Evolutionary conservation across 2,113 vertebrate genomes (phyloP).

Genomic region (Gnathonemus longibarbis): DNA sequence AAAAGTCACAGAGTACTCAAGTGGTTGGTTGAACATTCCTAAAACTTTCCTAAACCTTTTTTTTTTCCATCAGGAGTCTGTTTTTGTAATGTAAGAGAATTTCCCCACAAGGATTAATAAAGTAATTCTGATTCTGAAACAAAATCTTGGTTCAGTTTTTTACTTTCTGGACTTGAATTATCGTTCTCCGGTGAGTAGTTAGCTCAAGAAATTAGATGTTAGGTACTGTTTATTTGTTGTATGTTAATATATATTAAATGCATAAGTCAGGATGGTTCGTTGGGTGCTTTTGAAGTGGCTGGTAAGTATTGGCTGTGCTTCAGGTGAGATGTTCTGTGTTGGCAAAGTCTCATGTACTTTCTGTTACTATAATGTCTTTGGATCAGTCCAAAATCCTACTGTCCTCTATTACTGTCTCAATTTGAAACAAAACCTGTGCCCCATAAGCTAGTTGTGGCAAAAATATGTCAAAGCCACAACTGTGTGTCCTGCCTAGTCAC

Average conservation of each 20-base stretch:
- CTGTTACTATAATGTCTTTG: not conserved
- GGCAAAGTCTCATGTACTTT: not conserved
- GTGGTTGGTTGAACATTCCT: not conserved
- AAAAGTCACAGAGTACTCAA: not conserved
- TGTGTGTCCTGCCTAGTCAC: not conserved
- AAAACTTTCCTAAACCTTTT: no score
- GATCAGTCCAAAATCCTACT: not conserved
- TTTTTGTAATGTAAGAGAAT: no score
- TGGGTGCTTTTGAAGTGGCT: not conserved
- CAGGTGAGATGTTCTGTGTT: not conserved
- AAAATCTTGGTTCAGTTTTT: not conserved
- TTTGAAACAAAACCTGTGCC: not conserved
- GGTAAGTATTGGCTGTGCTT: not conserved
- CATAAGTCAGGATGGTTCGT: not conserved
- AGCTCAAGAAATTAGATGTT: not conserved
- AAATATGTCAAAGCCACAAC: not conserved
- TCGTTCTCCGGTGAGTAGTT: not conserved
- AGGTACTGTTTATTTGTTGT: not conserved
- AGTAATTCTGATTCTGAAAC: not conserved
- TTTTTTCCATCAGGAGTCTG: no score
- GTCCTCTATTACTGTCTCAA: not conserved
- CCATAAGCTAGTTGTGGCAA: not conserved
- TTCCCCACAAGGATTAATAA: no score
- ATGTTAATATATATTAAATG: not conserved
- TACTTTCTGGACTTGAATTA: not conserved